Percentiles rank a stretch among this genome's conserved stretches.
Conservation (phyloP, 1,140 invertebrate genomes). For the Oncopodura yosiiana region DNA sequence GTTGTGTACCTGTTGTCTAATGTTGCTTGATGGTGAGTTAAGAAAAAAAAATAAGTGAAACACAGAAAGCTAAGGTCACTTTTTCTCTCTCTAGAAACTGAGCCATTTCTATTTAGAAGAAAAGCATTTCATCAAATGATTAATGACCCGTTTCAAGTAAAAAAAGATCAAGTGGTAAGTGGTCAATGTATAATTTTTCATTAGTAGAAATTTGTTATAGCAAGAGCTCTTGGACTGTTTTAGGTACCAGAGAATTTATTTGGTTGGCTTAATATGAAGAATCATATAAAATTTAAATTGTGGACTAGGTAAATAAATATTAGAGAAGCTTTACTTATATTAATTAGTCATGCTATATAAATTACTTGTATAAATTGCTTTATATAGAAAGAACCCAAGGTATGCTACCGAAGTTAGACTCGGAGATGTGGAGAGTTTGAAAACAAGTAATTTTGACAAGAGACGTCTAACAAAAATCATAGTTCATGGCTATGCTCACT, state of each 20-base stretch:
- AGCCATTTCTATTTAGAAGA: neutral
- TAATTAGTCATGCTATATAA: neutral
- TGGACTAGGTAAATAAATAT: constrained; percentile 20
- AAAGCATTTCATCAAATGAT: neutral
- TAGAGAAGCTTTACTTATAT: neutral
- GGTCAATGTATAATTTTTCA: too few species aligned
- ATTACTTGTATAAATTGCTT: neutral
- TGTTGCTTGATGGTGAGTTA: constrained; percentile 2
- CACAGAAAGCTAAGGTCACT: neutral
- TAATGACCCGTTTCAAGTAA: constrained; percentile 4
- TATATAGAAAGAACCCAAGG: constrained; percentile 13
- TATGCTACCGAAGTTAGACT: constrained; percentile 18
- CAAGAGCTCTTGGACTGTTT: too few species aligned
- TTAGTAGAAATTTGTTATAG: too few species aligned
- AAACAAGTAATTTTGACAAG: constrained; percentile 19
- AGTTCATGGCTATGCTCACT: constrained; percentile 23
- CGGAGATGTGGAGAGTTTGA: constrained; percentile 5
- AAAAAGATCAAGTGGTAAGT: too few species aligned
- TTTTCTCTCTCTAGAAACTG: neutral
- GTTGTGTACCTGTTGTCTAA: neutral
- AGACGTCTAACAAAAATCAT: constrained; percentile 22
- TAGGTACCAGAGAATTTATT: constrained; percentile 10
- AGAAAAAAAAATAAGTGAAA: neutral
- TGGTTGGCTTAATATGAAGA: constrained; percentile 28
- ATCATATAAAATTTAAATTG: constrained; percentile 17